Base-by-base conservation (phyloP, 92 coral and sea anemone genomes). In the Chrysogorgia sp. region DNA sequence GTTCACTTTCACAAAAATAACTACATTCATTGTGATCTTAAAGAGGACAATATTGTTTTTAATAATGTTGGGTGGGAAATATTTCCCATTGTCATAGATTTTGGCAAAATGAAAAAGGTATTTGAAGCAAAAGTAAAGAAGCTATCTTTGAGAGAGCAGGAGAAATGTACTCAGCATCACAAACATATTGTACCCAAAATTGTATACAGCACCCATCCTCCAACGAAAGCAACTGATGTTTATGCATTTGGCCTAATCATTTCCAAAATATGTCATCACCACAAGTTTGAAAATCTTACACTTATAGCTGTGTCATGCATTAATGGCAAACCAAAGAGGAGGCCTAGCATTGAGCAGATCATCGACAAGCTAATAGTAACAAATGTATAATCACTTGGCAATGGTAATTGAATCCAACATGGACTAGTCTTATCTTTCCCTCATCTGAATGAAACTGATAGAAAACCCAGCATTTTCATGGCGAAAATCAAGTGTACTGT, bases 141-240 rank as follows among this genome's bases (percentile, higher is more conserved):
- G 1, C 67, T 61, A 33, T 61, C 67, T 2, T 21, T 19, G 1
- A 61, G 40, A 35, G 67, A 61, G 29, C 34, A 61, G 40, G 67
- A 61, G 40, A 61, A 25, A 33, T 22, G 6, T 33, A 10, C 15
- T 10, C 21, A 61, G 40, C 10, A 2, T 29, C 35, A 61, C 67
- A 61, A 28, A 35, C 67, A 61, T 31, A 61, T 61, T 61, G 67
- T 35, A 61, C 67, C 67, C 29, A 35, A 61, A 61, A 29, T 61
- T 25, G 67, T 61, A 4, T 4, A 33, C 7, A 1, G 67, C 13
- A 61, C 34, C n/a, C 67, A 61, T 19, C 20, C 67, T 8, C 34
- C 67, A 61, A 61, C 35, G 10, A 61, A 61, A 31, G 67, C 35
- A 10, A 25, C 17, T 25, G 67, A 61, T 61, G 29, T 61, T 26